These are phyloP conservation scores for Leptogaster cylindrica DNA, from an alignment of 2,888 invertebrate species.

Conservation along the genomic window DNA sequence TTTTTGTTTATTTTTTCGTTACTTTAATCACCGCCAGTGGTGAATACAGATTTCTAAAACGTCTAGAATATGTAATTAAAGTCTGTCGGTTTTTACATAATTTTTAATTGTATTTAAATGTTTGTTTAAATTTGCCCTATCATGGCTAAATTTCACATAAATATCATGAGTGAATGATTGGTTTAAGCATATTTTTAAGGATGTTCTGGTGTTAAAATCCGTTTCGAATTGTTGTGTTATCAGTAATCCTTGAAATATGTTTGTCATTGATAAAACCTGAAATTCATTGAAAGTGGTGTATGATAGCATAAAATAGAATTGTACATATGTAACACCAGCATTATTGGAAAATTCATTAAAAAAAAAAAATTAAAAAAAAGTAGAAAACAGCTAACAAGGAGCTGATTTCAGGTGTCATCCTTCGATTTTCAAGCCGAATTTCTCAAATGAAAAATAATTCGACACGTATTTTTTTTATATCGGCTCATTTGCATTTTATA, in stretches of 20 bases:
- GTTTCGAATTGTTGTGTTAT: no score
- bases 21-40: no score
- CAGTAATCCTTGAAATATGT: slow-evolving; percentile 2
- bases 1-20: no score
- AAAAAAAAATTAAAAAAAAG: slow-evolving; percentile 11
- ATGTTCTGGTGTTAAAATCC: no score
- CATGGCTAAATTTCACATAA: no score
- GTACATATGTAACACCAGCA: slow-evolving; percentile 5
- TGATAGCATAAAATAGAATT: slow-evolving; percentile 23
- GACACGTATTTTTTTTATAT: neutral
- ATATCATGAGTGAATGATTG: no score
- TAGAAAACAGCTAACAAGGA: neutral
- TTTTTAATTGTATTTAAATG: neutral
- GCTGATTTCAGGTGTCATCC: neutral
- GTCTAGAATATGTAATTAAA: neutral
- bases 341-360: slow-evolving; percentile 6
- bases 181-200: no score
- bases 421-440: no score
- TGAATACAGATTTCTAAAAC: neutral
- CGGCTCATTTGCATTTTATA: neutral
- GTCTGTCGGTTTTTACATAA: neutral
- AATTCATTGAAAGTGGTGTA: slow-evolving; percentile 33
- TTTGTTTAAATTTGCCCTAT: slow-evolving; percentile 3
- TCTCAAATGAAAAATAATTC: slow-evolving; percentile 8
- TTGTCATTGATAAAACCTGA: neutral